Base-by-base conservation (phyloP, 2,888 invertebrate species). In the Dascillus cervinus region DNA sequence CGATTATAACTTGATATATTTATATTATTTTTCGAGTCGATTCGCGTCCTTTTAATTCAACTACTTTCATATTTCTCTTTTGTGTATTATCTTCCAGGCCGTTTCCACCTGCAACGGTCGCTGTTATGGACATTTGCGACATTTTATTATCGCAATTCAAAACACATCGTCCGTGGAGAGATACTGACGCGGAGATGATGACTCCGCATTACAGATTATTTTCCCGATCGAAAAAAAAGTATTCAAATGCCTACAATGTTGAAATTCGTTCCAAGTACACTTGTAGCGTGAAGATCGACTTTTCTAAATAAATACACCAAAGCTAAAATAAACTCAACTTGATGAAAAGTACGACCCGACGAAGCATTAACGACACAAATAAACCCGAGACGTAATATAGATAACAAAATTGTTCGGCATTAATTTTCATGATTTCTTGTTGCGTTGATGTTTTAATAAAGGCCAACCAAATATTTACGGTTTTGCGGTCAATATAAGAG, bases 101-200 rank as follows among this genome's bases (percentile, higher is more conserved):
- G 62, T 65, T 64, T 62, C 60, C 64, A 65, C 64, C 64, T 65
- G 62, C 55, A 60, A 64, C 57, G 60, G 56, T 55, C 53, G 56
- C 49, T 50, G 47, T 58, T 58, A 61, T 52, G 59, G 55, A 53
- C 59, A 53, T 62, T 62, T 55, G 54, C 55, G 55, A 58, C 62
- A 56, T 62, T 63, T 64, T 64, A 63, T 63, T 60, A 51, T 41
- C 53, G 59, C 55, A 56, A 61, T 64, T 64, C 60, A 57, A 59
- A 60, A 52, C 60, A 54, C 59, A 63, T 64, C 62, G 62, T 56
- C 60, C 59, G 60, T 63, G 59, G 52, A 60, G 54, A 59, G 60
- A 60, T 58, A 60, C 50, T 48, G 53, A 40, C 38, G 41, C 20
- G 32, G 12, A n/a, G 30, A 38, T 34, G 29, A 34, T 34, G 26